These are phyloP conservation scores for Paedocypris micromegethes DNA, from an alignment of 2,797 vertebrate species.

Conservation along the genomic window DNA sequence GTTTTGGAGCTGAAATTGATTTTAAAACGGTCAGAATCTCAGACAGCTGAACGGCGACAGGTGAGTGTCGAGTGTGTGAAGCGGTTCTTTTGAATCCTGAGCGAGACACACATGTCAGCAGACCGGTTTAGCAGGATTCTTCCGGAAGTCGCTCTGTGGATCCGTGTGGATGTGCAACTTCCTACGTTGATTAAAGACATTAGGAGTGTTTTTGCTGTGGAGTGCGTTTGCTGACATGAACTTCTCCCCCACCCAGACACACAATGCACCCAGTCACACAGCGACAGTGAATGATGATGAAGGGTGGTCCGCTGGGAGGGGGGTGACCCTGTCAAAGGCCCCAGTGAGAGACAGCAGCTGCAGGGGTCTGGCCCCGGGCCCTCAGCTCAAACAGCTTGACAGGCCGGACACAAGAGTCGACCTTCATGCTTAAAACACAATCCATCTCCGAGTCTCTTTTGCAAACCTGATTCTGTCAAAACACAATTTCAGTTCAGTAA, in stretches of 20 bases:
- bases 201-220: too few relatives aligned
- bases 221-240: slow-evolving; percentile 21
- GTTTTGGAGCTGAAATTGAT: too few relatives aligned
- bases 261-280: slow-evolving; percentile 44
- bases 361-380: slow-evolving; percentile 64
- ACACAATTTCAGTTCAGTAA: slow-evolving; percentile 3
- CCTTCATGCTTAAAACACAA: slow-evolving; percentile 41
- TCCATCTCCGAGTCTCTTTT: slow-evolving; percentile 37
- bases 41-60: too few relatives aligned
- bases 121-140: slow-evolving; percentile 23
- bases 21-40: too few relatives aligned
- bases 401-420: slow-evolving; percentile 57
- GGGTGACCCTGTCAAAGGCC: slow-evolving; percentile 62
- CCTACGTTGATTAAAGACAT: background rate
- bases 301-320: slow-evolving; percentile 50
- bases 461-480: slow-evolving; percentile 2
- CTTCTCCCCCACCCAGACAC: slow-evolving; percentile 31
- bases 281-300: slow-evolving; percentile 48
- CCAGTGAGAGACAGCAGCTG: slow-evolving; percentile 72
- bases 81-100: too few relatives aligned
- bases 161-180: background rate
- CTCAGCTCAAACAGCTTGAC: slow-evolving; percentile 59
- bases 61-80: too few relatives aligned
- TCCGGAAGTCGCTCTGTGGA: background rate
- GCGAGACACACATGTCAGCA: background rate